A percentile compares a stretch with the other conserved stretches of the same genome.
Evolutionary conservation across 2,888 invertebrate species (phyloP).

Genomic region (Aphodius granarius): DNA sequence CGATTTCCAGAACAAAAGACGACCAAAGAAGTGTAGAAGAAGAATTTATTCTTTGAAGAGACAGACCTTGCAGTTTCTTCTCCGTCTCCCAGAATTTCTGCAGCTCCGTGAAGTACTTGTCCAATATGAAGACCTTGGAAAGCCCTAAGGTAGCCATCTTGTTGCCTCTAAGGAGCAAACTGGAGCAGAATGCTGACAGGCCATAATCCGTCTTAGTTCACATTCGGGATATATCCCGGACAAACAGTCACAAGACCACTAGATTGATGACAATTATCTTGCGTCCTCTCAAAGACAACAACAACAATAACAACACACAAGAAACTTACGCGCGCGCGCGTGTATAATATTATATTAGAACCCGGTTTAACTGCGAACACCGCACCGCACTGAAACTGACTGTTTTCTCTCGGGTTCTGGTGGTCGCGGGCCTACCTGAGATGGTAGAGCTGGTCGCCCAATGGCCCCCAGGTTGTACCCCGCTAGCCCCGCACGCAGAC

Average conservation of each 20-base stretch:
- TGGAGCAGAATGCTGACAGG: not conserved
- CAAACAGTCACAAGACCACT: constrained; percentile 39
- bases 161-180: constrained; percentile 22
- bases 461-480: not conserved
- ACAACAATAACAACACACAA: constrained; percentile 29
- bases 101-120: constrained; percentile 95
- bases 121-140: constrained; percentile 96
- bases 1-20: not conserved
- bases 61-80: constrained; percentile 92
- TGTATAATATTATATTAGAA: not conserved
- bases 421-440: constrained; percentile 31
- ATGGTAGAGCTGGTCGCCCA: constrained; percentile 21
- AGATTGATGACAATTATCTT: constrained; percentile 8
- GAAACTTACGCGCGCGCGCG: constrained; percentile 30
- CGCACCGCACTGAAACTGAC: not conserved
- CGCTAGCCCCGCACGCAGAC: not conserved
- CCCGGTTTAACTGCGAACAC: not conserved
- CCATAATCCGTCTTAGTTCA: constrained; percentile 32
- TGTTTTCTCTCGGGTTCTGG: constrained; percentile 32
- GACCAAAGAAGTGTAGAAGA: not conserved
- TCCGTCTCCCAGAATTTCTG: constrained; percentile 97
- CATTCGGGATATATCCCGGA: constrained; percentile 47
- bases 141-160: constrained; percentile 94
- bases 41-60: constrained; percentile 2
- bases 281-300: not conserved